These are phyloP conservation scores for Zosterops pallidus DNA, from an alignment of 2,113 vertebrate species.

Conservation along the genomic window DNA sequence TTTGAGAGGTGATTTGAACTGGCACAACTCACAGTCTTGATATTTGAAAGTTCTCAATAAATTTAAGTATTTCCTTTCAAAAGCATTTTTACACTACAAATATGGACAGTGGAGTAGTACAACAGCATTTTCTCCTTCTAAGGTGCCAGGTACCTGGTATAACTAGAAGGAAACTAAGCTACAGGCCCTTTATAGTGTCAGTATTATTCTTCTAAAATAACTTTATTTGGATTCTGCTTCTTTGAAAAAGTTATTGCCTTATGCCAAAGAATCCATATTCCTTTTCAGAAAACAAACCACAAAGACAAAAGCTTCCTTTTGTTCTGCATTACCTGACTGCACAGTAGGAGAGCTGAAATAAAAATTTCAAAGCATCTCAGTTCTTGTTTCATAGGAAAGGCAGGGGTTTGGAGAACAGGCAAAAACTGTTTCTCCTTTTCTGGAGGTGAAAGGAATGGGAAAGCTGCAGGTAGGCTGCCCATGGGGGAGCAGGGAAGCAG, in stretches of 20 bases:
- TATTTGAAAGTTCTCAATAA: not conserved
- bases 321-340: not conserved
- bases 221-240: not conserved
- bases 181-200: not conserved
- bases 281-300: constrained; percentile 7
- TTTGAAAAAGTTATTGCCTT: constrained; percentile 11
- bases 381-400: not conserved
- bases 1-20: not conserved
- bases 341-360: constrained; percentile 32
- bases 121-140: not conserved
- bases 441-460: not conserved
- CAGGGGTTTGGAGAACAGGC: not conserved
- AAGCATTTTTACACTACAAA: not conserved
- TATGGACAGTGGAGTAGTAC: not conserved
- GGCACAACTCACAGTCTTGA: not conserved
- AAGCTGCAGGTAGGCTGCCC: constrained; percentile 22
- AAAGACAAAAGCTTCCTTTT: constrained; percentile 44
- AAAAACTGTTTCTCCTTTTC: constrained; percentile 8
- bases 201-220: not conserved
- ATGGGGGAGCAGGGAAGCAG: not conserved
- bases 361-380: not conserved
- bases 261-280: not conserved
- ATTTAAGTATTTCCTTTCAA: not conserved
- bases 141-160: not conserved
- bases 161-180: not conserved